Evolutionary conservation across 2,888 invertebrate species (phyloP).

Genomic region (Nebria salina): DNA sequence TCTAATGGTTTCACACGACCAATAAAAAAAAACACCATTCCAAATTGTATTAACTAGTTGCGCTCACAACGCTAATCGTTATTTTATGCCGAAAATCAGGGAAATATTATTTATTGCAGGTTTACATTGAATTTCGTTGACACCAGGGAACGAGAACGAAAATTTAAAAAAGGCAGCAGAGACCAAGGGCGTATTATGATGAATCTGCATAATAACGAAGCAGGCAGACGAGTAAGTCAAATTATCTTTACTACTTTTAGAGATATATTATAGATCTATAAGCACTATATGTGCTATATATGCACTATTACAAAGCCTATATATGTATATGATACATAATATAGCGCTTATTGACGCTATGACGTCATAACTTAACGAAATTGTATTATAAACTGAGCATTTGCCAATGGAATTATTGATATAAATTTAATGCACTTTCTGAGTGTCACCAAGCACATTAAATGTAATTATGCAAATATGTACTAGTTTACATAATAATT

Average conservation of each 20-base stretch:
- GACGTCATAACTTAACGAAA: too few species aligned
- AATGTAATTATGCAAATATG: constrained; percentile 33
- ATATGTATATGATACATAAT: constrained; percentile 24
- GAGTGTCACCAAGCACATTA: background rate
- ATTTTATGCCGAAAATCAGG: too few species aligned
- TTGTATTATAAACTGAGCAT: too few species aligned
- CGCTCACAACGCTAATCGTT: too few species aligned
- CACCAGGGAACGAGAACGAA: constrained; percentile 88
- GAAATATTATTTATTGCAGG: constrained; percentile 63
- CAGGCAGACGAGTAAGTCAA: constrained; percentile 87
- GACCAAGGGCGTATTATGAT: constrained; percentile 89
- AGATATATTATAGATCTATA: background rate
- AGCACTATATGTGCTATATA: constrained; percentile 4
- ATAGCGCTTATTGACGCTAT: background rate
- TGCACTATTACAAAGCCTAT: background rate
- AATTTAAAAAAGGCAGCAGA: constrained; percentile 81
- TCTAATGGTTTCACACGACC: too few species aligned
- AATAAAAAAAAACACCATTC: too few species aligned
- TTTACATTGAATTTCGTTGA: constrained; percentile 96
- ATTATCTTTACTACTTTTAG: too few species aligned
- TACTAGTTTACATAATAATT: constrained; percentile 24
- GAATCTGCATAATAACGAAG: constrained; percentile 99
- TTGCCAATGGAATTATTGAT: too few species aligned
- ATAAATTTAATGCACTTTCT: too few species aligned
- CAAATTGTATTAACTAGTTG: too few species aligned